phyloP scores from a whole-genome alignment of 2,113 vertebrate genomes.

The Periophthalmodon schlosseri region DNA sequence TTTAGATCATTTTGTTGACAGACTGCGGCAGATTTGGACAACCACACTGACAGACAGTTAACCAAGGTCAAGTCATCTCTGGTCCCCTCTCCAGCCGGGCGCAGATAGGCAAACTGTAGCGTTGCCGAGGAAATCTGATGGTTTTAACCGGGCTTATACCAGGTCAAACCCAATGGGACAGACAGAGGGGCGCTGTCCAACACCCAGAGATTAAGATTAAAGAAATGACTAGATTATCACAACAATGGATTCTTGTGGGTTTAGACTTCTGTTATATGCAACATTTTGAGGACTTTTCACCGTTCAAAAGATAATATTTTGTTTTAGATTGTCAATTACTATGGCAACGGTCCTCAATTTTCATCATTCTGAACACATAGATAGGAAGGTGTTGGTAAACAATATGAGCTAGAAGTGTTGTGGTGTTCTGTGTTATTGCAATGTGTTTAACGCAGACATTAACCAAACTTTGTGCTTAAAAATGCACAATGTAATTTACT shows the following conservation, averaged over 20 bases:
- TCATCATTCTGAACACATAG: too few relatives aligned
- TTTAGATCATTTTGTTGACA: constrained; percentile 53
- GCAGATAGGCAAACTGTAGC: constrained; percentile 41
- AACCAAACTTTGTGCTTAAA: too few relatives aligned
- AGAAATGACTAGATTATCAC: constrained; percentile 50
- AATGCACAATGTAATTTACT: too few relatives aligned
- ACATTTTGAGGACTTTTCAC: too few relatives aligned
- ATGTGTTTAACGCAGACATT: too few relatives aligned
- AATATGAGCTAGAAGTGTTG: too few relatives aligned
- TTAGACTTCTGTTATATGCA: too few relatives aligned
- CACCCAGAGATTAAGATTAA: constrained; percentile 57
- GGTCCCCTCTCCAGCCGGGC: constrained; percentile 54
- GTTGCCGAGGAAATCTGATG: constrained; percentile 61
- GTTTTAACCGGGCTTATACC: constrained; percentile 62
- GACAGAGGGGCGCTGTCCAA: constrained; percentile 54
- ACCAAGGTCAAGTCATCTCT: constrained; percentile 72
- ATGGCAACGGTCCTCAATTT: too few relatives aligned
- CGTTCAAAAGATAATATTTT: too few relatives aligned
- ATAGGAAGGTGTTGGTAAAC: too few relatives aligned
- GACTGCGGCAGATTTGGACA: constrained; percentile 51
- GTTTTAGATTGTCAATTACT: too few relatives aligned
- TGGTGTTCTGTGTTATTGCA: too few relatives aligned
- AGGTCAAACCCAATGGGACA: constrained; percentile 60
- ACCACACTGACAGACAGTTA: constrained; percentile 66
- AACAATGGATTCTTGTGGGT: not conserved